Conservation (phyloP, 2,888 invertebrate species). For the Norana najaformis region DNA sequence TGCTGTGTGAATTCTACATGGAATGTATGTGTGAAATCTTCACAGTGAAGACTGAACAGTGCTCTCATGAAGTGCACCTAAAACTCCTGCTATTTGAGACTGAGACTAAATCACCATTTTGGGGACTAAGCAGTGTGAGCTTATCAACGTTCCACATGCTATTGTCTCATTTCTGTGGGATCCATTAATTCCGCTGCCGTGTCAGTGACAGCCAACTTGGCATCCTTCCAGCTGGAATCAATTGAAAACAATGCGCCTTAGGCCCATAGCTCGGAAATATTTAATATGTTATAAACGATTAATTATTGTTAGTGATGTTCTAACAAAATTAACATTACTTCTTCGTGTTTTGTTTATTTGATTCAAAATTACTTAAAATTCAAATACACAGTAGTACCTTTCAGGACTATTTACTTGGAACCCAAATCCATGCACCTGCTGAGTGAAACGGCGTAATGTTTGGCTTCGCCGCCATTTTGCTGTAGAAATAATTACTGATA, state of each 20-base stretch:
- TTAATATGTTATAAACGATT: not conserved
- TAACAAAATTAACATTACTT: not conserved
- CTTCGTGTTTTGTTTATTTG: not conserved
- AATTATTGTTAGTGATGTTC: not conserved
- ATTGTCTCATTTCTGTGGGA: not conserved
- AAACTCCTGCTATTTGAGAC: not conserved
- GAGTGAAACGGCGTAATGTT: constrained; percentile 24
- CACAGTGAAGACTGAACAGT: not conserved
- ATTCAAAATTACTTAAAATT: not conserved
- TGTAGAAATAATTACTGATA: not conserved
- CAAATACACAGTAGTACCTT: not conserved
- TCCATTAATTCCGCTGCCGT: not conserved
- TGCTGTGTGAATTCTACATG: not conserved
- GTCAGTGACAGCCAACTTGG: not conserved
- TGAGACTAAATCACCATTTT: not conserved
- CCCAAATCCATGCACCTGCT: not conserved
- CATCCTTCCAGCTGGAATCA: not conserved
- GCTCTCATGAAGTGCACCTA: not conserved
- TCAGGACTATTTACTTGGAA: not conserved
- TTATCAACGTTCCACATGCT: not conserved
- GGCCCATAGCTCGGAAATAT: not conserved
- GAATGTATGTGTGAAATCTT: not conserved
- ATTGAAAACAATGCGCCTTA: not conserved
- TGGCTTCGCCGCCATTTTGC: constrained; percentile 22
- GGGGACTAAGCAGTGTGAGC: not conserved